Conservation (phyloP, 2,113 vertebrate species). For the Gopherus flavomarginatus region DNA sequence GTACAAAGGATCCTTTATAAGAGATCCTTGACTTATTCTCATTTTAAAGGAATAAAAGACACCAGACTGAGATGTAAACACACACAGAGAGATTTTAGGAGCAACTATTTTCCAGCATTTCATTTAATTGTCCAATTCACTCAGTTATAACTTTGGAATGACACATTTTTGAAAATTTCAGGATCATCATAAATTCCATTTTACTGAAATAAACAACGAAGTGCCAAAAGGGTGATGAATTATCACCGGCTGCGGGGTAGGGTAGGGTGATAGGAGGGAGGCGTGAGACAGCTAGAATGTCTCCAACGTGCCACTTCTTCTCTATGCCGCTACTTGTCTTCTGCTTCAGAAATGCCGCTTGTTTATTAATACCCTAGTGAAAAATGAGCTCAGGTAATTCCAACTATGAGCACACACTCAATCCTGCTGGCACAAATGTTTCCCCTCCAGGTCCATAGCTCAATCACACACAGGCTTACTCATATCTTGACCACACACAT, state of each 20-base stretch:
- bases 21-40: constrained; percentile 10
- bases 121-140: background rate
- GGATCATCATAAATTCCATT: constrained; percentile 13
- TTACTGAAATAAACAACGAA: background rate
- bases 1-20: constrained; percentile 17
- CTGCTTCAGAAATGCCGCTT: constrained; percentile 34
- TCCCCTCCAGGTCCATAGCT: constrained; percentile 58
- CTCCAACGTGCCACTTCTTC: background rate
- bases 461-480: constrained; percentile 61
- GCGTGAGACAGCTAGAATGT: constrained; percentile 44
- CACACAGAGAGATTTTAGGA: background rate
- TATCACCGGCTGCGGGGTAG: constrained; percentile 29
- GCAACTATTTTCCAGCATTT: constrained; percentile 31
- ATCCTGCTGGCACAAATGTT: constrained; percentile 57
- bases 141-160: background rate
- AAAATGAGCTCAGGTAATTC: constrained; percentile 74
- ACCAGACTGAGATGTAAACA: background rate
- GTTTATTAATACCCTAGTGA: constrained; percentile 45
- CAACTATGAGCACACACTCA: constrained; percentile 49
- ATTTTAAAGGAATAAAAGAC: constrained; percentile 36
- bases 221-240: background rate
- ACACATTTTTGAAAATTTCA: background rate
- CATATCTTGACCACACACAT: constrained; percentile 31
- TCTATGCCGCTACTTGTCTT: constrained; percentile 34
- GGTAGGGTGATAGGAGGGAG: constrained; percentile 53